Conservation (phyloP, 2,888 invertebrate genomes). For the Lithophane ornitopus region DNA sequence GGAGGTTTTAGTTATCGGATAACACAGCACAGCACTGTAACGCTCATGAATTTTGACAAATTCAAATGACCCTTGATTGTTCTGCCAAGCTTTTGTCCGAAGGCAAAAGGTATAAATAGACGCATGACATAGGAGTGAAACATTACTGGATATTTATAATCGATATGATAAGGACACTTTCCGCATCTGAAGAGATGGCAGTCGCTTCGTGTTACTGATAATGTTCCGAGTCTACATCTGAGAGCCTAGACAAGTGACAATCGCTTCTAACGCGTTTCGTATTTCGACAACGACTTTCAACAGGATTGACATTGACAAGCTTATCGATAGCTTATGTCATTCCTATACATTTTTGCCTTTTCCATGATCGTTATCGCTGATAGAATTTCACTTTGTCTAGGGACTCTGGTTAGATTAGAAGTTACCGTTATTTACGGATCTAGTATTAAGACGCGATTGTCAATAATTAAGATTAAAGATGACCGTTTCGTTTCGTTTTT, state of each 20-base stretch:
- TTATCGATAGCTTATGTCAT: no score
- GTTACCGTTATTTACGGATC: neutral
- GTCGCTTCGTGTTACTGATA: neutral
- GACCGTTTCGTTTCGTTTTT: neutral
- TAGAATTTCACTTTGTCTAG: no score
- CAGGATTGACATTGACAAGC: no score
- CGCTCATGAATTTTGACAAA: neutral
- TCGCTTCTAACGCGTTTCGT: no score
- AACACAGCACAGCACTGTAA: neutral
- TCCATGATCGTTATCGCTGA: no score
- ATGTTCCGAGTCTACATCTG: neutral
- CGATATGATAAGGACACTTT: neutral
- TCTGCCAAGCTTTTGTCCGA: neutral
- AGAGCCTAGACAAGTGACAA: no score
- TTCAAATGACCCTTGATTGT: neutral
- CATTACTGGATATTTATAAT: neutral
- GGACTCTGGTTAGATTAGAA: neutral
- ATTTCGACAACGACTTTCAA: no score
- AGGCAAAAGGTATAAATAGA: neutral
- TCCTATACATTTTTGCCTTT: no score
- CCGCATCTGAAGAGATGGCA: neutral
- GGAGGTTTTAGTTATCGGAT: neutral
- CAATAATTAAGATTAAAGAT: neutral
- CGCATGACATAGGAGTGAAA: neutral
- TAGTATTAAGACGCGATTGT: neutral